Evolutionary conservation across 2,113 vertebrate genomes (phyloP), one percentile per base, ranked within the genome.

Genomic region (Serinus canaria): DNA sequence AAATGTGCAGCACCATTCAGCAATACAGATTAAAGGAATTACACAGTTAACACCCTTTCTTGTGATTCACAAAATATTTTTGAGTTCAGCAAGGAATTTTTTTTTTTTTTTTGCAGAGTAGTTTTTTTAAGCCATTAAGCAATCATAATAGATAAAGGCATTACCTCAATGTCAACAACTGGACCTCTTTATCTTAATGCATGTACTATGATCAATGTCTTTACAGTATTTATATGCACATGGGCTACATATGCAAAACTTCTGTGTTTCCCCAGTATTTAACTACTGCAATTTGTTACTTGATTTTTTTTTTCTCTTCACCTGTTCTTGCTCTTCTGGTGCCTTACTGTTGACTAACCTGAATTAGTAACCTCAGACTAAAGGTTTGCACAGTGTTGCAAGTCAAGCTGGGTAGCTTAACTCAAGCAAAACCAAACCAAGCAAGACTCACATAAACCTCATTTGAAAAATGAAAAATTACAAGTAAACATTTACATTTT

Each of bases 401-500:
- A 89, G 41, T 21, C 2, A 3, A 95, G 76, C 7, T 43, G 30
- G 60, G 11, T 22, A 79, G 31, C n/a, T 62, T 75, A 84, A 78
- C 22, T 92, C 41, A 52, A 84, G 77, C 37, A 87, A 89, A 95
- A 77, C 10, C 28, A 87, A 92, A 69, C 22, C 68, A 70, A 70
- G 52, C 22, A 70, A 53, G 56, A 68, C 18, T 35, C 41, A 83
- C 43, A 82, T 53, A 86, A 90, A 78, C 44, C 18, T 76, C 16
- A 79, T 82, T 83, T 87, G n/a, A 31, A 92, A 84, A 86, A 89
- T 87, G 31, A n/a, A 92, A 84, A 86, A 89, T n/a, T 69, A 70
- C 28, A 85, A 87, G 66, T 87, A 95, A 95, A 95, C 76, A 68
- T 95, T 96, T 94, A 85, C 70, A 91, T 95, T 95, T 94, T 93